A percentile compares a stretch with the other conserved stretches of the same genome.
Evolutionary conservation across 2,888 invertebrate species (phyloP).

Genomic region (Eremobia ochroleuca): DNA sequence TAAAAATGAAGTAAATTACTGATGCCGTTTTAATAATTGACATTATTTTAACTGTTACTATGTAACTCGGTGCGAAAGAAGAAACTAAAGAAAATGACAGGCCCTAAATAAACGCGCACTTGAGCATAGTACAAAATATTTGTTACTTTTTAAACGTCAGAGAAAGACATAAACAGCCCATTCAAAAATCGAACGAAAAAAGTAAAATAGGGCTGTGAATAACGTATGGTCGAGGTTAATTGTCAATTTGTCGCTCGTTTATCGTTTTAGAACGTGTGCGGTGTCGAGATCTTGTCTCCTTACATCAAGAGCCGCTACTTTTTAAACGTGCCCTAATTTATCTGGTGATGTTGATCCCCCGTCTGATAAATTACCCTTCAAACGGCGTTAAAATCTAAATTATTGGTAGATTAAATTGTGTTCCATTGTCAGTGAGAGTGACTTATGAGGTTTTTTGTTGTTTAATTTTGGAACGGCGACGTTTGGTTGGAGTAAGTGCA

Average conservation of each 20-base stretch:
- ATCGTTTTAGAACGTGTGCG: slow-evolving; percentile 69
- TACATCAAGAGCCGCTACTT: slow-evolving; percentile 80
- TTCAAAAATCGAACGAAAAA: slow-evolving; percentile 47
- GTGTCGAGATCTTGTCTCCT: slow-evolving; percentile 80
- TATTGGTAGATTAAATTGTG: slow-evolving; percentile 63
- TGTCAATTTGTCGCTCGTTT: slow-evolving; percentile 83
- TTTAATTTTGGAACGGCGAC: slow-evolving; percentile 49
- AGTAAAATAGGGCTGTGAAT: slow-evolving; percentile 64
- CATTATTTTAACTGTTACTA: neutral
- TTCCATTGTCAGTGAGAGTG: slow-evolving; percentile 53
- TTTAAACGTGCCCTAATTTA: slow-evolving; percentile 81
- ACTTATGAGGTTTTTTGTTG: slow-evolving; percentile 50
- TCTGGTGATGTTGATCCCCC: slow-evolving; percentile 76
- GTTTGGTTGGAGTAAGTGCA: slow-evolving; percentile 15
- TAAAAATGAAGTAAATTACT: neutral
- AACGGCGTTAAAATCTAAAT: slow-evolving; percentile 66
- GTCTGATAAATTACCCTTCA: slow-evolving; percentile 73
- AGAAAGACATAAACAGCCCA: slow-evolving; percentile 44
- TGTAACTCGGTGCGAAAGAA: neutral
- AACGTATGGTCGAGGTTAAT: slow-evolving; percentile 81
- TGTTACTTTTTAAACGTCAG: slow-evolving; percentile 29
- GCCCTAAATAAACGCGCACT: neutral
- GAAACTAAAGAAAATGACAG: neutral
- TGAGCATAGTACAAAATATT: slow-evolving; percentile 1
- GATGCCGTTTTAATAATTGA: neutral